phyloP scores from a whole-genome alignment of 2,113 vertebrate genomes.

The Pangasianodon hypophthalmus region DNA sequence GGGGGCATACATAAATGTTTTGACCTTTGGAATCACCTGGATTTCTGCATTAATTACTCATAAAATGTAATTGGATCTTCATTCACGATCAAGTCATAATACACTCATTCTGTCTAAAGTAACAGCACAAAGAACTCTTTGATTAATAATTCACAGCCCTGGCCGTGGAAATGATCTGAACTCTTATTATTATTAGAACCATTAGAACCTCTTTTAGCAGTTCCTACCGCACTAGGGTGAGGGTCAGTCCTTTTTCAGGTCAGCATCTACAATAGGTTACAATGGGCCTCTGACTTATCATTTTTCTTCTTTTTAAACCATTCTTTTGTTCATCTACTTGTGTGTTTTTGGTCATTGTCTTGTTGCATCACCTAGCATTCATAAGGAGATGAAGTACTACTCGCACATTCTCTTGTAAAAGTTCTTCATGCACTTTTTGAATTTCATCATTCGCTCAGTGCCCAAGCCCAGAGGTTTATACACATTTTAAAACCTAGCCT shows the following conservation, averaged over 20 bases:
- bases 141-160: constrained; percentile 5
- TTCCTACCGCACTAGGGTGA: background rate
- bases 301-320: background rate
- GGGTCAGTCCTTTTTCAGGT: background rate
- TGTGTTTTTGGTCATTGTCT: background rate
- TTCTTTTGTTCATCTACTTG: background rate
- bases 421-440: background rate
- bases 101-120: background rate
- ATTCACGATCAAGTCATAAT: background rate
- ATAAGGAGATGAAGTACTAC: background rate
- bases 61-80: background rate
- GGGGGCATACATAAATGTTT: background rate
- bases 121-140: background rate
- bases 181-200: background rate
- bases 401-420: background rate
- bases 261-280: background rate
- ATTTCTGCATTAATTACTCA: background rate
- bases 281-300: background rate
- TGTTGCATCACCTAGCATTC: background rate
- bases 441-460: background rate
- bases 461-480: too few species aligned
- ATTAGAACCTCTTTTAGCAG: background rate
- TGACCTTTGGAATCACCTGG: background rate
- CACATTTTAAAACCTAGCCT: background rate
- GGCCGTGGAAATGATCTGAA: background rate